A percentile compares a stretch with the other conserved stretches of the same genome.
phyloP scores from a whole-genome alignment of 2,888 invertebrate species.

The Erebia palarica region DNA sequence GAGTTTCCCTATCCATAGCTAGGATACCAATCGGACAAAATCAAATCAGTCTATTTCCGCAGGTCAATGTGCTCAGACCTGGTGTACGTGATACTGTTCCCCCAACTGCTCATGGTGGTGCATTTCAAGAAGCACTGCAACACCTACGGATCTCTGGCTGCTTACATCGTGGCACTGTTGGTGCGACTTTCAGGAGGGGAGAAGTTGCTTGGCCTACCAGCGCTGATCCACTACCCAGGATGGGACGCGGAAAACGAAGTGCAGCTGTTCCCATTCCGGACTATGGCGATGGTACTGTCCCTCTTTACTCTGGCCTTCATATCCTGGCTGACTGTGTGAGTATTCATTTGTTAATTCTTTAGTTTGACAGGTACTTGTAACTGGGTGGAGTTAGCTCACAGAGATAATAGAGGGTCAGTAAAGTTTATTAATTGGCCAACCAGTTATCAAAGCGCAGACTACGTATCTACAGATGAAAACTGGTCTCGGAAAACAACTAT shows the following conservation, averaged over 20 bases:
- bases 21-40: not conserved
- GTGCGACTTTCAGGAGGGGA: constrained; percentile 94
- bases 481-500: no score
- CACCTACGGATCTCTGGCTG: constrained; percentile 97
- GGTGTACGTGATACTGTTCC: constrained; percentile 99
- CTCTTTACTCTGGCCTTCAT: constrained; percentile 90
- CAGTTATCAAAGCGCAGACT: no score
- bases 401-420: no score
- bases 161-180: constrained; percentile 92
- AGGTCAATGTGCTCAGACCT: constrained; percentile 99
- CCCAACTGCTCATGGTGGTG: constrained; percentile 98
- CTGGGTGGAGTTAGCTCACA: no score
- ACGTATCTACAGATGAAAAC: no score
- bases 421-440: no score
- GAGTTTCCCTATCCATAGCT: not conserved
- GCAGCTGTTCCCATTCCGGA: constrained; percentile 98
- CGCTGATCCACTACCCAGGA: constrained; percentile 94
- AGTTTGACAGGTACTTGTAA: not conserved
- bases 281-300: constrained; percentile 95
- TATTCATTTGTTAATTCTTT: constrained; percentile 35
- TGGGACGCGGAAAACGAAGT: constrained; percentile 89
- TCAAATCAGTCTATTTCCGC: constrained; percentile 36
- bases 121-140: constrained; percentile 97
- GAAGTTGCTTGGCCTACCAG: constrained; percentile 89
- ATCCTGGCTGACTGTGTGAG: constrained; percentile 90